phyloP scores from a whole-genome alignment of 2,113 vertebrate species.

The Murina feae region DNA sequence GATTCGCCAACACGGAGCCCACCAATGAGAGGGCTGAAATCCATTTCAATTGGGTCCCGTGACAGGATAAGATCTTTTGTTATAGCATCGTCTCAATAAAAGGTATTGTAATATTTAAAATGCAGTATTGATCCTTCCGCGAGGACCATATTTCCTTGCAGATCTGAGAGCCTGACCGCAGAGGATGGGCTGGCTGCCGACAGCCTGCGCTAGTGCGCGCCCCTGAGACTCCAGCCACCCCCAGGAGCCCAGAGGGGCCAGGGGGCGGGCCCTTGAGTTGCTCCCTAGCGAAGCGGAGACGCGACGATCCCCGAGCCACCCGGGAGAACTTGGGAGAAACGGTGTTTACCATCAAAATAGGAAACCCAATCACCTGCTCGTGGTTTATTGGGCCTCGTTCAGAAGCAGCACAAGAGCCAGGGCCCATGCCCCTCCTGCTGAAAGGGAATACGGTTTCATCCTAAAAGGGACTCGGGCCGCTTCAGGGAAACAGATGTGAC shows the following conservation, averaged over 20 bases:
- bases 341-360: slow-evolving; percentile 57
- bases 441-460: slow-evolving; percentile 22
- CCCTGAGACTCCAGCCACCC: background rate
- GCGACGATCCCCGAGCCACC: slow-evolving; percentile 25
- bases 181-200: background rate
- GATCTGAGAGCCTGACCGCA: slow-evolving; percentile 17
- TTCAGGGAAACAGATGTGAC: slow-evolving; percentile 77
- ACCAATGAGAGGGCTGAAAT: background rate
- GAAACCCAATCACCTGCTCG: slow-evolving; percentile 57
- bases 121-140: slow-evolving; percentile 20
- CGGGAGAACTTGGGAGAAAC: slow-evolving; percentile 61
- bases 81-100: slow-evolving; percentile 60
- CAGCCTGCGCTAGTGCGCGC: slow-evolving; percentile 27
- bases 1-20: background rate
- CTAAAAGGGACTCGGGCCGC: slow-evolving; percentile 60
- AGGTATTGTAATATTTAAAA: slow-evolving; percentile 65
- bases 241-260: background rate
- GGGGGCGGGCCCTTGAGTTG: background rate
- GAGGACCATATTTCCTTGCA: background rate
- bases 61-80: slow-evolving; percentile 71
- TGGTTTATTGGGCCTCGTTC: slow-evolving; percentile 70
- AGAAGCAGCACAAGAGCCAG: slow-evolving; percentile 43
- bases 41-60: background rate
- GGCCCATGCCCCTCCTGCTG: slow-evolving; percentile 51
- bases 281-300: slow-evolving; percentile 54